Conservation (phyloP, 2,888 invertebrate species). For the Atethmia centrago region DNA sequence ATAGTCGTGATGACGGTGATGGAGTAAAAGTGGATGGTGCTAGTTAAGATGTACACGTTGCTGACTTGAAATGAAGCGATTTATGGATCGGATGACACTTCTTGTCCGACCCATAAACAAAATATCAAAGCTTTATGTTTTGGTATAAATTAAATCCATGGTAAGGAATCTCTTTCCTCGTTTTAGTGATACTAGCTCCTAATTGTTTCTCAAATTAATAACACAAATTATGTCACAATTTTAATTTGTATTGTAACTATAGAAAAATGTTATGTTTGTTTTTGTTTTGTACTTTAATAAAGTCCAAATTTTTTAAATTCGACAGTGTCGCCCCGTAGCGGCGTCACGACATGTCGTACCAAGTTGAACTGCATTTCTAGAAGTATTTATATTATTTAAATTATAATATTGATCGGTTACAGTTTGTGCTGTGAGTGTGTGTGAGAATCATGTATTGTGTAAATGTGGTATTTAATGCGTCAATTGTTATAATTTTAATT, state of each 20-base stretch:
- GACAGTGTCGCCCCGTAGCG: slow-evolving; percentile 74
- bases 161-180: slow-evolving; percentile 88
- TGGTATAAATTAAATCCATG: slow-evolving; percentile 78
- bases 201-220: slow-evolving; percentile 86
- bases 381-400: slow-evolving; percentile 89
- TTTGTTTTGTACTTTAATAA: slow-evolving; percentile 86
- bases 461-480: slow-evolving; percentile 89
- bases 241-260: slow-evolving; percentile 84
- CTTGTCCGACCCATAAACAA: slow-evolving; percentile 86
- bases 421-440: slow-evolving; percentile 88
- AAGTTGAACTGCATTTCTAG: slow-evolving; percentile 90
- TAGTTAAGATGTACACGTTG: slow-evolving; percentile 73
- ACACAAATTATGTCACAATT: slow-evolving; percentile 90
- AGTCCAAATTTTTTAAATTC: slow-evolving; percentile 82
- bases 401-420: slow-evolving; percentile 85
- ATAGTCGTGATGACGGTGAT: slow-evolving; percentile 62
- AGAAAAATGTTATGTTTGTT: slow-evolving; percentile 88
- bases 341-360: slow-evolving; percentile 86
- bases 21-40: slow-evolving; percentile 79
- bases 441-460: slow-evolving; percentile 84
- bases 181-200: slow-evolving; percentile 91
- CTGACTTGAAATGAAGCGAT: slow-evolving; percentile 88
- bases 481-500: slow-evolving; percentile 84
- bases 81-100: slow-evolving; percentile 88
- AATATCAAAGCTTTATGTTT: slow-evolving; percentile 72